A percentile compares a stretch with the other conserved stretches of the same genome.
Conservation (phyloP, 2,888 invertebrate species). For the Andrena bucephala region DNA sequence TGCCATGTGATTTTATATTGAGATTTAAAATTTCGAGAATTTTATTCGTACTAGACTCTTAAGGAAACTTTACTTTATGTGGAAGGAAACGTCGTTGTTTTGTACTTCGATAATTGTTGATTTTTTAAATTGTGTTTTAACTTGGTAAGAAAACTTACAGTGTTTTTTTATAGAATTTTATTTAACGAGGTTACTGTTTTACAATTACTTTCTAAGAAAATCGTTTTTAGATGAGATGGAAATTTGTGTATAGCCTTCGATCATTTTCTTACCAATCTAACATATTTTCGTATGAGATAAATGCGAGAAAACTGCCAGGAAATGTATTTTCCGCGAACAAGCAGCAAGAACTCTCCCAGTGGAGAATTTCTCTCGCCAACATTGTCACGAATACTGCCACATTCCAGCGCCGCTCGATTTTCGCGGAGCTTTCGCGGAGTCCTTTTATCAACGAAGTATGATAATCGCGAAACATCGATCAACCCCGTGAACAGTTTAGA, state of each 20-base stretch:
- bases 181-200: too few species aligned
- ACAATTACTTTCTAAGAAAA: too few species aligned
- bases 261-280: neutral
- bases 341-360: neutral
- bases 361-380: conserved; percentile 27
- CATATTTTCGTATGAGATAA: neutral
- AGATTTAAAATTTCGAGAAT: neutral
- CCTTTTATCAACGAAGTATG: conserved; percentile 25
- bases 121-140: neutral
- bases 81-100: neutral
- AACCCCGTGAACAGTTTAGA: neutral
- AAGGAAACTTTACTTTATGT: neutral
- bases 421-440: neutral
- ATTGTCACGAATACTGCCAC: conserved; percentile 8
- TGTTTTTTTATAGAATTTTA: too few species aligned
- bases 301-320: neutral
- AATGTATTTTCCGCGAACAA: neutral
- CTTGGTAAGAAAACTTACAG: neutral
- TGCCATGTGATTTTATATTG: conserved; percentile 1
- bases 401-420: conserved; percentile 20
- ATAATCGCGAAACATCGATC: conserved; percentile 39
- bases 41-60: neutral
- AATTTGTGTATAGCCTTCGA: too few species aligned
- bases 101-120: conserved; percentile 2
- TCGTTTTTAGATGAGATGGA: too few species aligned